Evolutionary conservation across 2,113 vertebrate species (phyloP), one percentile per base, ranked within the genome.

Genomic region (Sylvia atricapilla): DNA sequence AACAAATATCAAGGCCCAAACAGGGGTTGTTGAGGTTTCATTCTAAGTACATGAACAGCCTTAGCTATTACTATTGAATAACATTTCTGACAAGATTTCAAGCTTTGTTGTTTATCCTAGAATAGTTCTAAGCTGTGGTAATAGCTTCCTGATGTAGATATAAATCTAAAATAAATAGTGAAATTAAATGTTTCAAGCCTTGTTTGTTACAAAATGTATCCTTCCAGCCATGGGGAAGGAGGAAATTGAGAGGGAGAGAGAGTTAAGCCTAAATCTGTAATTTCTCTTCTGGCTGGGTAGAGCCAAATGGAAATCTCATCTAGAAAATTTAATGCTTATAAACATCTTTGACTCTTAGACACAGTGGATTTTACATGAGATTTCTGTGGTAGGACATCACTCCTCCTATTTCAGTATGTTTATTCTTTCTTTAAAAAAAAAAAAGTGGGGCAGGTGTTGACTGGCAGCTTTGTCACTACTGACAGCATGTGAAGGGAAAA

Each of bases 61-160:
- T 74, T 66, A 79, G 88, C 50, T 83, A 20, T 68, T 79, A 76
- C 41, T 74, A 6, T 43, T 83, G 43, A 85, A 46, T 43, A 62
- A 23, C 79, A 66, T 87, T 89, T 75, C 37, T 91, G 58, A 94
- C 63, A 86, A 30, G 19, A 33, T 64, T 87, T 85, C 35, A 72
- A 22, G 58, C 78, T 91, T 93, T 85, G 74, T 75, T 87, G 49
- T 89, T 75, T 73, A 30, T 94, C 66, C 41, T 72, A 49, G 37
- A 87, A 12, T 73, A 80, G 28, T 91, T 88, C 70, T 73, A 35
- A 90, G 64, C 58, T 4, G 2, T 69, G 41, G 25, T 83, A 92
- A 93, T 95, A 76, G 66, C 70, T 94, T 94, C 82, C 75, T 96
- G 23, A 62, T 95, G 88, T 92, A 73, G 85, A 69, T 93, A 33